Conservation (phyloP, 2,888 invertebrate species). For the Tetragnatha montana region DNA sequence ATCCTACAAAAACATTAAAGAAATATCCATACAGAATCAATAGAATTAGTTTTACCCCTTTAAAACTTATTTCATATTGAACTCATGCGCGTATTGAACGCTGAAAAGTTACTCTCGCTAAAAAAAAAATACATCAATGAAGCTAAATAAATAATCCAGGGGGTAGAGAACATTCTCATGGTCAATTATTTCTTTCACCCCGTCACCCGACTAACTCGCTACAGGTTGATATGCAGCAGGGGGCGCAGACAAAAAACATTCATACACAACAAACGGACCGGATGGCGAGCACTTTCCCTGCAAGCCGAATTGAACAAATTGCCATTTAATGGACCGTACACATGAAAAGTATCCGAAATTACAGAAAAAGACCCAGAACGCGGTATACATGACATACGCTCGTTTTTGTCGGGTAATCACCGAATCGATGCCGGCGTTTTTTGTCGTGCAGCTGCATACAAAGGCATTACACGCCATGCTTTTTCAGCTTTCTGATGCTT, state of each 20-base stretch:
- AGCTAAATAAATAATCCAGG: not conserved
- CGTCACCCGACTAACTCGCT: not conserved
- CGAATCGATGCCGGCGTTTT: constrained; percentile 30
- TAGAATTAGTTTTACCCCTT: too few relatives aligned
- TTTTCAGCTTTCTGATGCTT: constrained; percentile 15
- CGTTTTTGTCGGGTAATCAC: constrained; percentile 38
- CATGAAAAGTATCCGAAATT: constrained; percentile 45
- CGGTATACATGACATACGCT: constrained; percentile 38
- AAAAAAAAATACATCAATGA: too few relatives aligned
- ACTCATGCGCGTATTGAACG: too few relatives aligned
- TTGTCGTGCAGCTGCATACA: constrained; percentile 15
- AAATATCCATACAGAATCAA: too few relatives aligned
- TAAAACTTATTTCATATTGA: too few relatives aligned
- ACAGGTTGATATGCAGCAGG: not conserved
- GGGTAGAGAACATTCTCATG: not conserved
- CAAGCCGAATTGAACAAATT: constrained; percentile 61
- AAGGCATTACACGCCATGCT: constrained; percentile 24
- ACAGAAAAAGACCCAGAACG: constrained; percentile 31
- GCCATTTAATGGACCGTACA: constrained; percentile 57
- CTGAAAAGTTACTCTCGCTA: too few relatives aligned
- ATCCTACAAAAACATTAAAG: too few relatives aligned
- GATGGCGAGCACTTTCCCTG: constrained; percentile 29
- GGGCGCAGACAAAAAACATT: not conserved
- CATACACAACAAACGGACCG: constrained; percentile 40
- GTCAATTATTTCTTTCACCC: not conserved